Conservation (phyloP, 2,888 invertebrate species). For the Drosophila formosana region DNA sequence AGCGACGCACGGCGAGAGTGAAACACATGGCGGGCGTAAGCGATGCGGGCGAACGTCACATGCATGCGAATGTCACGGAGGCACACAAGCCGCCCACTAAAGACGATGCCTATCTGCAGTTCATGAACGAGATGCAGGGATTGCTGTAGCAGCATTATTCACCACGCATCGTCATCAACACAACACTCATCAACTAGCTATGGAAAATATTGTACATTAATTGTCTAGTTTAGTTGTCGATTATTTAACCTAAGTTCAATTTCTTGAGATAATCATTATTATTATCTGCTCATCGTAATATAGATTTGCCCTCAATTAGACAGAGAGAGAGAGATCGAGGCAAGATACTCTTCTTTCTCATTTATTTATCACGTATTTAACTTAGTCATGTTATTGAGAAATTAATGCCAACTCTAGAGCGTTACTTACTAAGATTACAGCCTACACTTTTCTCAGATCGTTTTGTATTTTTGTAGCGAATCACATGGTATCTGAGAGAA, state of each 20-base stretch:
- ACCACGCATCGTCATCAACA: background rate
- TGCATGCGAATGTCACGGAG: constrained; percentile 65
- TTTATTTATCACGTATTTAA: background rate
- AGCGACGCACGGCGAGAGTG: constrained; percentile 85
- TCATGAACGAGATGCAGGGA: constrained; percentile 99
- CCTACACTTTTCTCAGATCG: constrained; percentile 14
- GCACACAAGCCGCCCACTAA: constrained; percentile 88
- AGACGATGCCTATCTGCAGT: constrained; percentile 99
- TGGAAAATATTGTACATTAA: constrained; percentile 28
- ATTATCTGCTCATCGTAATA: background rate
- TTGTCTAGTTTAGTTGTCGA: constrained; percentile 28
- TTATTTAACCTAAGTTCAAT: background rate
- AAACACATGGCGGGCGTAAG: constrained; percentile 86
- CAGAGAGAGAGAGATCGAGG: background rate
- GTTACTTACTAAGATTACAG: background rate
- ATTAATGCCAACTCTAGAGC: background rate
- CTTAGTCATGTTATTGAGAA: background rate
- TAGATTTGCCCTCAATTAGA: background rate
- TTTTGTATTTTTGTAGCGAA: constrained; percentile 19
- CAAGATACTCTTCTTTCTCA: background rate
- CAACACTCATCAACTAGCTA: background rate
- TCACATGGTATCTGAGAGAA: constrained; percentile 7
- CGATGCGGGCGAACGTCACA: constrained; percentile 73
- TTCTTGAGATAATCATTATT: background rate
- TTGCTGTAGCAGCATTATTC: constrained; percentile 87